These are phyloP conservation scores for Temnothorax unifasciatus DNA, from an alignment of 2,888 invertebrate species.

Conservation along the genomic window DNA sequence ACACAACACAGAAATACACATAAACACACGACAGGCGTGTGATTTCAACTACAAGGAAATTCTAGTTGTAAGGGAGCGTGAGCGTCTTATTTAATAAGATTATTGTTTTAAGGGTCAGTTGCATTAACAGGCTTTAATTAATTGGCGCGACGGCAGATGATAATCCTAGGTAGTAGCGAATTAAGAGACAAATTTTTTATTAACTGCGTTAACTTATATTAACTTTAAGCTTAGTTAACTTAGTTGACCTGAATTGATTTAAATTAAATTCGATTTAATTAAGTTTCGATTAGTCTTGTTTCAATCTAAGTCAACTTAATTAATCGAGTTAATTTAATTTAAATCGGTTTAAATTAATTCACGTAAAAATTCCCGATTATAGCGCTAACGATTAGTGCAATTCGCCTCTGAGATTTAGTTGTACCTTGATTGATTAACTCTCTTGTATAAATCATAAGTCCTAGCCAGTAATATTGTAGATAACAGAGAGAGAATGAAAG, in stretches of 20 bases:
- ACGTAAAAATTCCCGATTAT: conserved; percentile 10
- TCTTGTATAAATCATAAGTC: conserved; percentile 7
- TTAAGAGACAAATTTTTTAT: neutral
- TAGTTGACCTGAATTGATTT: conserved; percentile 23
- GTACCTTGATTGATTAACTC: conserved; percentile 24
- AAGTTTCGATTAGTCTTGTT: conserved; percentile 8
- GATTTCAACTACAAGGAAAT: conserved; percentile 65
- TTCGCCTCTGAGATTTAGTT: conserved; percentile 28
- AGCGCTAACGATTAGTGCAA: conserved; percentile 35
- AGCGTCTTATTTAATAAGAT: conserved; percentile 68
- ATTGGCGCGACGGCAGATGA: neutral
- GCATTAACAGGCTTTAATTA: conserved; percentile 42
- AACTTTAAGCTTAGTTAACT: conserved; percentile 24
- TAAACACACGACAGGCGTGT: conserved; percentile 37
- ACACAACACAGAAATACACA: conserved; percentile 27
- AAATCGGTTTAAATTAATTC: conserved; percentile 25
- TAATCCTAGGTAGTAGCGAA: conserved; percentile 24
- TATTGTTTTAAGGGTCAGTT: conserved; percentile 51
- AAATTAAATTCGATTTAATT: conserved; percentile 15
- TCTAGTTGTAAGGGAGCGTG: conserved; percentile 66
- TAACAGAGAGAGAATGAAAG: conserved; percentile 27
- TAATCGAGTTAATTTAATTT: conserved; percentile 22
- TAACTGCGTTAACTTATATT: conserved; percentile 11
- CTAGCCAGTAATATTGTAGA: conserved; percentile 26
- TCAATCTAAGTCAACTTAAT: conserved; percentile 25